phyloP scores from a whole-genome alignment of 2,888 invertebrate species.

The Chrysolina oricalcia region DNA sequence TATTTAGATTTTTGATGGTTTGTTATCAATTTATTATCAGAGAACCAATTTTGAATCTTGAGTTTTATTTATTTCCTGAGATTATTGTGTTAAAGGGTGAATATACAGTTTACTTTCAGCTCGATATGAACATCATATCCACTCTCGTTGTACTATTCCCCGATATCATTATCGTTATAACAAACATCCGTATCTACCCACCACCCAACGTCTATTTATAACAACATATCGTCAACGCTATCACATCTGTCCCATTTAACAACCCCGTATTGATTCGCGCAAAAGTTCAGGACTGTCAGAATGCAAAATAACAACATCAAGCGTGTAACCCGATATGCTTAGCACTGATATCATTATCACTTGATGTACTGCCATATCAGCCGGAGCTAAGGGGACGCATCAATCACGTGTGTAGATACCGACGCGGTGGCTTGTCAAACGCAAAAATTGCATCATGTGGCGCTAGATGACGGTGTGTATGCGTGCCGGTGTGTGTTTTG shows the following conservation, averaged over 20 bases:
- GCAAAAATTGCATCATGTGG: conserved; percentile 55
- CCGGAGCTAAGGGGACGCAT: conserved; percentile 64
- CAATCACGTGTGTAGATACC: conserved; percentile 63
- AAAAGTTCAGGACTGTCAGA: conserved; percentile 29
- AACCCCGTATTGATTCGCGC: conserved; percentile 15
- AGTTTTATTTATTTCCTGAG: too few species aligned
- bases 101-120: too few species aligned
- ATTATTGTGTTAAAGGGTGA: too few species aligned
- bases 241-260: conserved; percentile 24
- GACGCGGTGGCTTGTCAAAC: conserved; percentile 54
- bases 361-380: conserved; percentile 51
- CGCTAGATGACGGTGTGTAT: neutral
- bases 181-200: neutral
- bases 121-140: too few species aligned
- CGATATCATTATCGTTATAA: neutral
- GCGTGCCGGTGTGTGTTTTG: neutral
- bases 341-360: conserved; percentile 60
- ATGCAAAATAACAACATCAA: conserved; percentile 31
- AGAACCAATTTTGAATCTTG: too few species aligned
- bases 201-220: neutral
- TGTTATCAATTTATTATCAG: too few species aligned
- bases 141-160: too few species aligned
- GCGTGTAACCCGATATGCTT: conserved; percentile 58
- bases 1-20: too few species aligned
- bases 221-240: conserved; percentile 21